Base-by-base conservation (phyloP, 2,888 invertebrate genomes). In the Gari tellinella region DNA sequence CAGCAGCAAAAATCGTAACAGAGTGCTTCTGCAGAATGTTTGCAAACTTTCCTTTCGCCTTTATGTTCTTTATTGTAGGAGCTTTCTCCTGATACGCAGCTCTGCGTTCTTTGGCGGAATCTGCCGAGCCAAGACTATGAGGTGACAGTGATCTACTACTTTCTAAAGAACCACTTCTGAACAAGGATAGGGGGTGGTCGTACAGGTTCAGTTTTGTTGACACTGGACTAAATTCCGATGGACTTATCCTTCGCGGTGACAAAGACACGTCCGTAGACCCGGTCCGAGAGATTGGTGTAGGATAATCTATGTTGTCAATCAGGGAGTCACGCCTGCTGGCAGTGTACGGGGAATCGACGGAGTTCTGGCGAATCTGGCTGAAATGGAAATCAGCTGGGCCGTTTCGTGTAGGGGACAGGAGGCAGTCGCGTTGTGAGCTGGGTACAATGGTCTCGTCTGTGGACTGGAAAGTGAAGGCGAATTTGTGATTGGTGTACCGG, bases 21-120 rank as follows among this genome's bases (percentile, higher is more conserved):
- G 80, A 49, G 55, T 83, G 83, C 65, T 77, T 83, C 10, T 60
- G 63, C 14, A 83, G 65, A 45, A 79, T 61, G 21, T 48, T 76
- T 1, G 78, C 68, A 46, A 83, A 79, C 53, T 80, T 83, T 12
- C 53, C 51, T 56, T 72, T 81, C 14, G 69, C 25, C 23, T 57
- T 66, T 10, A 21, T 31, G 19, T 67, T 63, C 38, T 68, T 74
- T 3, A 61, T 31, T 1, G 49, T 21, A 1, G 64, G 23, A 56
- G 64, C 70, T 26, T 63, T 72, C n/a, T 68, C 68, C 26, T 46
- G 25, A 31, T 52, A 72, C 10, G 58, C 45, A 40, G 23, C 37
- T 37, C 55, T 66, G 5, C 48, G 49, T 8, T 61, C 60, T 38
- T 52, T 72, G 14, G 55, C 51, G 10, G 62, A n/a, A 23, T 70